These are phyloP conservation scores for Xylophagus ater DNA, from an alignment of 2,888 invertebrate species.

Conservation along the genomic window DNA sequence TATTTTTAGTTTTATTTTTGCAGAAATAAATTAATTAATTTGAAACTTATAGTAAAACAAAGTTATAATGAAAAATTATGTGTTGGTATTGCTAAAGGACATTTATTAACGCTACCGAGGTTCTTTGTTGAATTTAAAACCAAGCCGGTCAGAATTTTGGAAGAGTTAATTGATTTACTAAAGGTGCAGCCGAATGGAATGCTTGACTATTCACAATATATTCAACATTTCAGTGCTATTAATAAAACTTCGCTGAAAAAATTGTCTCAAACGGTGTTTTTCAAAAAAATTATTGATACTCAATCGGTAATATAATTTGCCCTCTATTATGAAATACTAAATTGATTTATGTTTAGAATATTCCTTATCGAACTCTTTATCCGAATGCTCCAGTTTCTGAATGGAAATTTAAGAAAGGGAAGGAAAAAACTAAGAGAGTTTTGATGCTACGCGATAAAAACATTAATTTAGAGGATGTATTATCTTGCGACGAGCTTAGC, in stretches of 20 bases:
- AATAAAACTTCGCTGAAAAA: conserved; percentile 34
- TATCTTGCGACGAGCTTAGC: conserved; percentile 39
- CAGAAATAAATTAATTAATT: conserved; percentile 48
- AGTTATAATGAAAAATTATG: conserved; percentile 42
- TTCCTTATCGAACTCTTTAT: conserved; percentile 46
- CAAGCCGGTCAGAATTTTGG: conserved; percentile 38
- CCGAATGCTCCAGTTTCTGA: conserved; percentile 45
- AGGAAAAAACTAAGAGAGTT: conserved; percentile 43
- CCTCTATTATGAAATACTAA: not conserved
- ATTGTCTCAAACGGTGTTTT: not conserved
- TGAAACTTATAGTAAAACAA: conserved; percentile 52
- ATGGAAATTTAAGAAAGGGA: conserved; percentile 40
- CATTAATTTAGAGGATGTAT: conserved; percentile 42
- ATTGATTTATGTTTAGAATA: conserved; percentile 16
- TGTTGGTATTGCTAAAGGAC: conserved; percentile 38
- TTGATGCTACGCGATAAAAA: conserved; percentile 47
- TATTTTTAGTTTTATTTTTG: conserved; percentile 38
- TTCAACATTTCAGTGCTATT: conserved; percentile 38
- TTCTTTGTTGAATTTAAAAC: conserved; percentile 50
- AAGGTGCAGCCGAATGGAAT: conserved; percentile 43
- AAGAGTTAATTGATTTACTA: conserved; percentile 26
- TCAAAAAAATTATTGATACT: conserved; percentile 27
- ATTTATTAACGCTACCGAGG: conserved; percentile 49
- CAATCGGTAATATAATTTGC: conserved; percentile 39
- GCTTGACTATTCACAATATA: conserved; percentile 43